These are phyloP conservation scores for Hoplodrina blanda DNA, from an alignment of 2,888 invertebrate species.

Conservation along the genomic window DNA sequence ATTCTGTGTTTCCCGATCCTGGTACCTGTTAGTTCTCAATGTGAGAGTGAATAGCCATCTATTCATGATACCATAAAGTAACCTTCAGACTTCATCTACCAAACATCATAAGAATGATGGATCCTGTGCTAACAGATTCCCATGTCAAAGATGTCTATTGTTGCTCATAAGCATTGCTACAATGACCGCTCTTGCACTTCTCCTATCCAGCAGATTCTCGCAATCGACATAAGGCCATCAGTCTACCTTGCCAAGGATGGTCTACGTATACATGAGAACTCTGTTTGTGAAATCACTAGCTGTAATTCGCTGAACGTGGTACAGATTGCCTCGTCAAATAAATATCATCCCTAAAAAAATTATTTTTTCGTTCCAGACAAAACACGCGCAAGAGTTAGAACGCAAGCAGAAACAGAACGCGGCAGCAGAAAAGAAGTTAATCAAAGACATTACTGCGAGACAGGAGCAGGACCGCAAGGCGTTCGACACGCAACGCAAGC, in stretches of 20 bases:
- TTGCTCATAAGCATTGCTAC: not conserved
- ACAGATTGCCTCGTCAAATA: not conserved
- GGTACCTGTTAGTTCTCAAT: too few species aligned
- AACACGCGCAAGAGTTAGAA: slow-evolving; percentile 95
- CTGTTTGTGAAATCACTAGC: too few species aligned
- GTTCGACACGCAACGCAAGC: slow-evolving; percentile 97
- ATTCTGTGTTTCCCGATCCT: too few species aligned
- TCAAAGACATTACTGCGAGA: slow-evolving; percentile 96
- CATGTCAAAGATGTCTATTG: not conserved
- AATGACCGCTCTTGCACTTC: too few species aligned
- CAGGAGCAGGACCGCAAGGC: slow-evolving; percentile 98
- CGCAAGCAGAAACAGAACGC: slow-evolving; percentile 96
- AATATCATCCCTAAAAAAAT: not conserved
- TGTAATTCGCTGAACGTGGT: not conserved
- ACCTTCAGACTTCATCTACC: too few species aligned
- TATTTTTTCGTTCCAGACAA: slow-evolving; percentile 84
- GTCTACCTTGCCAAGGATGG: too few species aligned
- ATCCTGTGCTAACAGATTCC: not conserved
- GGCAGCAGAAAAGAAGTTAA: slow-evolving; percentile 97
- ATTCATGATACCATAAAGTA: too few species aligned
- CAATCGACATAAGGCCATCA: too few species aligned
- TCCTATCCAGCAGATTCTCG: too few species aligned
- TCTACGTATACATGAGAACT: too few species aligned
- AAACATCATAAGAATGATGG: not conserved
- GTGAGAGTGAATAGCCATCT: too few species aligned